phyloP scores from a whole-genome alignment of 2,113 vertebrate genomes.

The Cercopithecus mona region DNA sequence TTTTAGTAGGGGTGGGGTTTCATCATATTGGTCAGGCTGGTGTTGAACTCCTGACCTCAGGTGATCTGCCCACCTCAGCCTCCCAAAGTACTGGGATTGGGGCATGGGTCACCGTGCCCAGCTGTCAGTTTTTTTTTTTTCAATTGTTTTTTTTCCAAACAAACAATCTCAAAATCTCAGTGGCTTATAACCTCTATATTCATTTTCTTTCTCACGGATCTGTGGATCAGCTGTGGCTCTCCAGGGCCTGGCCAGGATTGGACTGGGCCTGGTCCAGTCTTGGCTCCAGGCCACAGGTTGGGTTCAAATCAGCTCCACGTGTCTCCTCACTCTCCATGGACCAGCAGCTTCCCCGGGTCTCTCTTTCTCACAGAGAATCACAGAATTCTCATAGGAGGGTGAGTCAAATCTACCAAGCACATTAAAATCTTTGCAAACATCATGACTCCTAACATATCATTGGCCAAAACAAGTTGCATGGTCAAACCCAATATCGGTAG shows the following conservation, averaged over 20 bases:
- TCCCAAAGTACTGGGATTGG: too few relatives aligned
- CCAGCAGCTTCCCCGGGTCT: not conserved
- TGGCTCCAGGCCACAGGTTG: not conserved
- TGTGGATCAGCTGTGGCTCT: not conserved
- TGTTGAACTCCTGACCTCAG: too few relatives aligned
- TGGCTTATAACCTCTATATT: not conserved
- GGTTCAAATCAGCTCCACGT: not conserved
- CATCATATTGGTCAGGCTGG: too few relatives aligned
- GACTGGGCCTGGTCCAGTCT: not conserved
- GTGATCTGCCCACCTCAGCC: too few relatives aligned
- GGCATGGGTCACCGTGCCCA: accelerated
- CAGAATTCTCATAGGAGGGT: not conserved
- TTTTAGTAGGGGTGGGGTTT: too few relatives aligned
- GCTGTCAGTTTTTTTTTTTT: not conserved
- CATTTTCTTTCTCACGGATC: not conserved
- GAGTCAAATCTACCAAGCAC: not conserved
- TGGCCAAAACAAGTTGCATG: not conserved
- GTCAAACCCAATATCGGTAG: not conserved
- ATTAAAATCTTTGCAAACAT: not conserved
- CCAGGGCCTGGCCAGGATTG: too few relatives aligned
- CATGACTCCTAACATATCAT: not conserved
- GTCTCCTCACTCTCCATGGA: not conserved
- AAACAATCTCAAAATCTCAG: not conserved
- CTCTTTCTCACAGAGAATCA: not conserved
- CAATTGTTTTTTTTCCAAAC: not conserved